Evolutionary conservation across 92 coral and sea anemone species (phyloP).

Genomic region (Meandrina meandrites): DNA sequence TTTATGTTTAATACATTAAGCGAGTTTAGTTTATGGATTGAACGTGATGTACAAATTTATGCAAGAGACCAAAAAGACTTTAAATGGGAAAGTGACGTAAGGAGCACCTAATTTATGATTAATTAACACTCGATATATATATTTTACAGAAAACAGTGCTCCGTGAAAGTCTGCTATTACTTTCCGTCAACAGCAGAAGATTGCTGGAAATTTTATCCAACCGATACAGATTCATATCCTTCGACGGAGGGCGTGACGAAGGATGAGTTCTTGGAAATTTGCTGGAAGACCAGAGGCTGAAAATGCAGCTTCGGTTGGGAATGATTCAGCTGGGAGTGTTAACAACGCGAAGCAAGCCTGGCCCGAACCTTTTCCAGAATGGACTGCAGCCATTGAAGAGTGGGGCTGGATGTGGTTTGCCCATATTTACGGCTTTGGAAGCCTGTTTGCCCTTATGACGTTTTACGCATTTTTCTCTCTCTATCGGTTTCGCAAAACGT

Average conservation of each 20-base stretch:
- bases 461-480: constrained; percentile 13
- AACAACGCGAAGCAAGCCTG: constrained; percentile 1
- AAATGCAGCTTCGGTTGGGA: neutral
- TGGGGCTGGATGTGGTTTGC: constrained; percentile 50
- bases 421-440: constrained; percentile 45
- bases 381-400: constrained; percentile 33
- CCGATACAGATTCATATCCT: neutral
- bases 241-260: neutral
- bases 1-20: neutral
- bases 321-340: neutral
- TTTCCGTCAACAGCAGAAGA: neutral
- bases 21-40: neutral
- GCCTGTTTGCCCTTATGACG: constrained; percentile 26
- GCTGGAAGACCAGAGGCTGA: neutral
- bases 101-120: neutral
- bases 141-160: neutral
- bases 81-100: neutral
- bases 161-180: neutral
- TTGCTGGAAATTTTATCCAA: neutral
- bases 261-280: neutral
- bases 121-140: neutral
- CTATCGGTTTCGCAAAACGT: neutral
- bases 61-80: neutral
- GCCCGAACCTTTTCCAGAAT: constrained; percentile 64
- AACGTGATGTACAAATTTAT: neutral